Evolutionary conservation across 2,797 vertebrate genomes (phyloP).

Genomic region (Siniperca scherzeri): DNA sequence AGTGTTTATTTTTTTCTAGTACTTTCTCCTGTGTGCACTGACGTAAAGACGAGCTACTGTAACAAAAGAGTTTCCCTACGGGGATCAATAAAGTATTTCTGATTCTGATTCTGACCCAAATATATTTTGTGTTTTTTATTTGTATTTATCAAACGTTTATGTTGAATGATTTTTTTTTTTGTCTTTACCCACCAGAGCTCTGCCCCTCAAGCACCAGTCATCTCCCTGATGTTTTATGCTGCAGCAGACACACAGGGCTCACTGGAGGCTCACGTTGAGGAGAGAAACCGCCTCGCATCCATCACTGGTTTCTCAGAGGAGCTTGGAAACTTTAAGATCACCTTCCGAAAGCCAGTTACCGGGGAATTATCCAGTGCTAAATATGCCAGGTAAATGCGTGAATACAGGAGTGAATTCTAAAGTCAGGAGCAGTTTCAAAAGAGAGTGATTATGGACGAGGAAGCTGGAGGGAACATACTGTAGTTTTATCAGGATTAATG

Average conservation of each 20-base stretch:
- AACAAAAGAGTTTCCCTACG: no score
- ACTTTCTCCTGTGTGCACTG: no score
- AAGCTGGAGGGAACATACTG: neutral
- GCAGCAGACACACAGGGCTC: constrained; percentile 92
- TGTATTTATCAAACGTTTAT: neutral
- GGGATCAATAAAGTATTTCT: no score
- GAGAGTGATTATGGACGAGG: neutral
- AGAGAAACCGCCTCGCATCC: constrained; percentile 86
- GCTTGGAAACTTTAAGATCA: constrained; percentile 92
- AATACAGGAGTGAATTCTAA: constrained; percentile 10
- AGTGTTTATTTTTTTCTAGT: no score
- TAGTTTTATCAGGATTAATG: neutral
- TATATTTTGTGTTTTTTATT: neutral
- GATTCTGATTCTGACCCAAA: no score
- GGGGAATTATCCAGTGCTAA: constrained; percentile 81
- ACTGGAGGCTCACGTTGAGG: constrained; percentile 86
- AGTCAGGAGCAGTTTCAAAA: constrained; percentile 7
- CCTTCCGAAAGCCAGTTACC: constrained; percentile 87
- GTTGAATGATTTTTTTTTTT: constrained; percentile 4
- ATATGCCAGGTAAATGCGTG: constrained; percentile 88
- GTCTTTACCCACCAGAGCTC: constrained; percentile 75
- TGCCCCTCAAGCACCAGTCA: constrained; percentile 78
- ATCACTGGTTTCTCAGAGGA: constrained; percentile 91
- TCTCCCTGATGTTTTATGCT: constrained; percentile 95
- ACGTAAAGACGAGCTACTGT: no score